Evolutionary conservation across 2,888 invertebrate species (phyloP), one percentile per base, ranked within the genome.

Genomic region (Pegoplata infirma): DNA sequence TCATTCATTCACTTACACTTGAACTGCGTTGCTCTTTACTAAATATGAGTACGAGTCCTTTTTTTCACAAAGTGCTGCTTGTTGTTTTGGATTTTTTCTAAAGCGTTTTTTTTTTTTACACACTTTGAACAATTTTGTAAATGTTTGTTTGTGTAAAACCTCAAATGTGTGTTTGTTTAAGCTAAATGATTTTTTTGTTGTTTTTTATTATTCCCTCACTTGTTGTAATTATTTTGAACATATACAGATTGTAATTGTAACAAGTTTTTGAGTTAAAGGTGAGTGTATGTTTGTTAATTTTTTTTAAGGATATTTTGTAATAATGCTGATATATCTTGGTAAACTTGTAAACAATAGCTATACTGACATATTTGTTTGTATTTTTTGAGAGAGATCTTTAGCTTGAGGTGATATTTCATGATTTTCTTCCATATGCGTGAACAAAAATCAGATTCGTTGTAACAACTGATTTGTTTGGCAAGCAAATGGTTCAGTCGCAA

Each of bases 1-100:
- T 86, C 87, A 86, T 87, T 87, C 87, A 86, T 49, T 61, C 55
- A 56, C 36, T 80, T 80, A 81, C 80, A 77, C 81, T 77, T 80
- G 81, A 75, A 81, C 81, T 81, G 63, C 44, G 71, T 58, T 59
- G 71, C 59, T 63, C 63, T 58, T 82, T 76, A 66, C 55, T 67
- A 59, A 77, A 40, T n/a, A n/a, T n/a, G 36, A 5, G 36, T n/a
- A n/a, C n/a, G n/a, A n/a, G n/a, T n/a, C 36, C n/a, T 67, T 51
- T 51, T 12, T 23, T 51, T n/a, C 40, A 21, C 4, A 56, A 28
- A 69, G 74, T 77, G 69, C 75, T 77, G 69, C 75, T 71, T 66
- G 55, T 44, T 63, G 12, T 58, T 49, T n/a, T n/a, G n/a, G n/a
- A n/a, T n/a, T n/a, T n/a, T n/a, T 72, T 67, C 36, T 53, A 19